Evolutionary conservation across 2,888 invertebrate genomes (phyloP), one percentile per base, ranked within the genome.

Genomic region (Crepidodera aurea): DNA sequence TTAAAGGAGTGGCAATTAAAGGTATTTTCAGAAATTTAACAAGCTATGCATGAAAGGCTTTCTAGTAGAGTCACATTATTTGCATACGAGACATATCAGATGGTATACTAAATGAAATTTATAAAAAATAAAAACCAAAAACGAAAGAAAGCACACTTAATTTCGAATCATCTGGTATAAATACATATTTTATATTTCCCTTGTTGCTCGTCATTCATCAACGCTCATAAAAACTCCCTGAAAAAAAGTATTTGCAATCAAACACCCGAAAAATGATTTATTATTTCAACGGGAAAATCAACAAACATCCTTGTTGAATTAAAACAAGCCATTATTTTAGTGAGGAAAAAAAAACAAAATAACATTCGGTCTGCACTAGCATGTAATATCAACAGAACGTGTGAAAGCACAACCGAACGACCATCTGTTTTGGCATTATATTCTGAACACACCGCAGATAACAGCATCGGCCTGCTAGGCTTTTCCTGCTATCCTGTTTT

Each of bases 341-440:
- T 51, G 51, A 22, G 56, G 51, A 55, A 42, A 58, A 60, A 39
- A 60, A 65, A 63, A 62, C 60, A 55, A 61, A 65, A 59, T 67
- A 62, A 59, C 63, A 60, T 55, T 62, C 59, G 54, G 60, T 46
- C 59, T 53, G 48, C 59, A 60, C 69, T 70, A 72, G 71, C 70
- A 71, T 72, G 73, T 70, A 76, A 74, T 72, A 76, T 74, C 73
- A 77, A 77, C 77, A 76, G 64, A 71, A 76, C 77, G 76, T 77
- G 77, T 69, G 77, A 77, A 77, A 77, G 69, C 74, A 75, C 68
- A 76, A 75, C 75, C 62, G 70, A 69, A 67, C 72, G 70, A 71
- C 75, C 76, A 75, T 73, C 73, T 76, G 75, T 69, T 70, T 60
- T 67, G 71, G 67, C 71, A 75, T 71, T 73, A 72, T 71, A 75